Conservation (phyloP, 2,113 vertebrate species). For the Turnix velox region DNA sequence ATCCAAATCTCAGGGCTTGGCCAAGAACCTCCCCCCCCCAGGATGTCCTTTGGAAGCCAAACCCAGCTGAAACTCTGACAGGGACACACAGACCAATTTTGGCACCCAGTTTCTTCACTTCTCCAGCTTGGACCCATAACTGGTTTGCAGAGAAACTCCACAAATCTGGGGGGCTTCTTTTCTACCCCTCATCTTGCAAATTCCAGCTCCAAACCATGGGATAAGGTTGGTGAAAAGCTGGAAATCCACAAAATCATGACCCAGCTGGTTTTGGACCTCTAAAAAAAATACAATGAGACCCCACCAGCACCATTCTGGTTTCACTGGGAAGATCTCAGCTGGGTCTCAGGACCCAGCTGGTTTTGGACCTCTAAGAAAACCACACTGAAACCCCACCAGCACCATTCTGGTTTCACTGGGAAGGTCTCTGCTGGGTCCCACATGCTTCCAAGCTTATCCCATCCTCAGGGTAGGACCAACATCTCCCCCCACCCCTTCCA, state of each 20-base stretch:
- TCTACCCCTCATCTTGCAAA: neutral
- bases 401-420: neutral
- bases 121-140: neutral
- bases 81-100: neutral
- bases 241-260: neutral
- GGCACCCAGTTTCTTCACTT: neutral
- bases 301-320: neutral
- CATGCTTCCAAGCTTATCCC: neutral
- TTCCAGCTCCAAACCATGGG: neutral
- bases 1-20: slow-evolving; percentile 15
- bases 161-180: neutral
- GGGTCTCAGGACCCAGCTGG: rapidly evolving
- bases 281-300: neutral
- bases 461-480: neutral
- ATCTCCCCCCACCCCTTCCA: neutral
- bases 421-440: neutral
- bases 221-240: neutral
- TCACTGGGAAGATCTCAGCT: neutral
- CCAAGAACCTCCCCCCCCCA: neutral
- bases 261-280: neutral
- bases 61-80: neutral
- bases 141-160: neutral
- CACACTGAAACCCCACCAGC: neutral
- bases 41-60: neutral
- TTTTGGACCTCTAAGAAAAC: neutral